Conservation (phyloP, 1,140 invertebrate species). For the Anastrepha obliqua region DNA sequence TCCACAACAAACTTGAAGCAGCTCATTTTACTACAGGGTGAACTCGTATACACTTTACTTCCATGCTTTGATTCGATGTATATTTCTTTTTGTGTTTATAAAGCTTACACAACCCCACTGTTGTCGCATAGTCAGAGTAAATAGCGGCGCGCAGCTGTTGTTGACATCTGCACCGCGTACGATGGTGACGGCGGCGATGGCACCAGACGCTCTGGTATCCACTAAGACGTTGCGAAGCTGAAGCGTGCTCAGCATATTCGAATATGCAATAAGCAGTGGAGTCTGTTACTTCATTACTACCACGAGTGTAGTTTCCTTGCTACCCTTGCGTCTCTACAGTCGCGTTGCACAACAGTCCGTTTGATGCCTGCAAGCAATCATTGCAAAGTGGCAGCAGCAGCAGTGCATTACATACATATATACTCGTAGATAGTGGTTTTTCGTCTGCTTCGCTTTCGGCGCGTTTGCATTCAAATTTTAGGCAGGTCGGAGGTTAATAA, state of each 20-base stretch:
- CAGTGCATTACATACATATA: background rate
- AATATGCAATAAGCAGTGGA: slow-evolving; percentile 36
- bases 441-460: slow-evolving; percentile 1
- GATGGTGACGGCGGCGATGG: background rate
- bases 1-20: too few species aligned
- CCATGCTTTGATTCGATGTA: background rate
- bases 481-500: slow-evolving; percentile 46
- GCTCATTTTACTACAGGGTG: background rate
- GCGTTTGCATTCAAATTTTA: slow-evolving; percentile 27
- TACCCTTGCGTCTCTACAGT: background rate
- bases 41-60: background rate
- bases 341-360: slow-evolving; percentile 20
- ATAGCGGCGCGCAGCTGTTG: slow-evolving; percentile 41
- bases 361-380: slow-evolving; percentile 44
- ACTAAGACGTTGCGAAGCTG: slow-evolving; percentile 26
- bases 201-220: slow-evolving; percentile 6
- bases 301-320: background rate
- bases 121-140: slow-evolving; percentile 12
- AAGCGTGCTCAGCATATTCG: slow-evolving; percentile 45
- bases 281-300: slow-evolving; percentile 27
- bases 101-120: background rate
- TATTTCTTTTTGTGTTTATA: background rate
- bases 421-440: background rate
- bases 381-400: background rate
- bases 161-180: slow-evolving; percentile 33